A percentile compares a stretch with the other conserved stretches of the same genome.
Conservation (phyloP, 2,113 vertebrate species). For the Tauraco erythrolophus region DNA sequence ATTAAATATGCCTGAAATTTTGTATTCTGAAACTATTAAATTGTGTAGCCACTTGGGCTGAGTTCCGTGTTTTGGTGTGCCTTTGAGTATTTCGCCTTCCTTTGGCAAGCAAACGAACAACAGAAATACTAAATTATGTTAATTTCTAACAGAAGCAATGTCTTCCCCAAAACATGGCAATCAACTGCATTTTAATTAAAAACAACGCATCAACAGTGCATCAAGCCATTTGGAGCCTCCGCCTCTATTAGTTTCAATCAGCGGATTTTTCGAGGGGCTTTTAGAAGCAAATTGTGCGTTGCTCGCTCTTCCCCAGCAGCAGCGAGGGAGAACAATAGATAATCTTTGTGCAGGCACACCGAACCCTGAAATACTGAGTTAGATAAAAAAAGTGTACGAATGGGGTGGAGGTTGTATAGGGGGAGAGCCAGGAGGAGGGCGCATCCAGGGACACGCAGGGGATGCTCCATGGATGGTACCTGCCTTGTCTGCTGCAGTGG, state of each 20-base stretch:
- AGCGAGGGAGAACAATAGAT: background rate
- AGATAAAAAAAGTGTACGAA: background rate
- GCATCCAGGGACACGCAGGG: accelerated
- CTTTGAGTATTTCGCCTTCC: constrained; percentile 11
- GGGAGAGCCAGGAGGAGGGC: background rate
- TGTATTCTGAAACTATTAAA: background rate
- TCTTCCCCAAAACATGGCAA: background rate
- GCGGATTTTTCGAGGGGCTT: constrained; percentile 6
- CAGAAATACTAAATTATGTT: constrained; percentile 1
- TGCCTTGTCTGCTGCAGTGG: accelerated
- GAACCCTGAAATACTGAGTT: background rate
- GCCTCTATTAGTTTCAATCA: background rate
- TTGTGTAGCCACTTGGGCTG: constrained; percentile 1
- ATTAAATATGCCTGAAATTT: background rate
- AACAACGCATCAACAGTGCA: background rate
- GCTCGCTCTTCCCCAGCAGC: background rate
- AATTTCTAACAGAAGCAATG: background rate
- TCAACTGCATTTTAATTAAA: constrained; percentile 11
- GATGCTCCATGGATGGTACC: background rate
- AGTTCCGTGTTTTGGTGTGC: background rate
- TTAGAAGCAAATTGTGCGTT: background rate
- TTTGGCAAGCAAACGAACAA: background rate
- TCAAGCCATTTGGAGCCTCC: background rate
- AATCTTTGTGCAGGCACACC: background rate
- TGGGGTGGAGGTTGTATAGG: background rate